A percentile compares a stretch with the other conserved stretches of the same genome.
These are phyloP conservation scores for Eretmocerus hayati DNA, from an alignment of 2,888 invertebrate species.

Conservation along the genomic window DNA sequence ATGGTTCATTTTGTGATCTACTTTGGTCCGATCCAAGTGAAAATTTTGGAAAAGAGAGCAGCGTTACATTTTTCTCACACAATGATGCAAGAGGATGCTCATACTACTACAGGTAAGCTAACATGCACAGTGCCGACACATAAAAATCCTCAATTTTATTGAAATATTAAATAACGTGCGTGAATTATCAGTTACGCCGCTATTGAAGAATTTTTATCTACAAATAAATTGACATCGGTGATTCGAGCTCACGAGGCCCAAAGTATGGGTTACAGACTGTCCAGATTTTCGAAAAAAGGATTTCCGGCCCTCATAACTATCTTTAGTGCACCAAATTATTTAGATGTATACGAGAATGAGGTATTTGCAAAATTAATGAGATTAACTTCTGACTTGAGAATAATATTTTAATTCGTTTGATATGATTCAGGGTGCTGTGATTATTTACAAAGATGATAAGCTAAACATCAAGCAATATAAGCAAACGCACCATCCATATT, in stretches of 20 bases:
- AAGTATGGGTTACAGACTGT: slow-evolving; percentile 10
- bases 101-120: slow-evolving; percentile 11
- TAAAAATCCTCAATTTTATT: neutral
- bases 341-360: slow-evolving; percentile 17
- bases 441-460: slow-evolving; percentile 6
- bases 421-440: slow-evolving; percentile 10
- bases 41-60: slow-evolving; percentile 5
- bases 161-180: neutral
- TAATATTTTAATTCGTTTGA: neutral
- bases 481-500: slow-evolving; percentile 14
- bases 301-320: slow-evolving; percentile 16
- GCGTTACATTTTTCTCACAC: neutral
- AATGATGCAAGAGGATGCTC: slow-evolving; percentile 15
- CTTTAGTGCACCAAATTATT: slow-evolving; percentile 20
- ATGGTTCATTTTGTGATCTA: slow-evolving; percentile 15
- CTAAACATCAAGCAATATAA: slow-evolving; percentile 15
- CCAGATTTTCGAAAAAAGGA: neutral
- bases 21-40: slow-evolving; percentile 18
- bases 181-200: slow-evolving; percentile 8
- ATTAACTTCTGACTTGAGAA: neutral
- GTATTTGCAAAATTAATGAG: neutral
- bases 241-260: slow-evolving; percentile 21
- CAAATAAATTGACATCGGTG: slow-evolving; percentile 5
- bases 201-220: slow-evolving; percentile 7
- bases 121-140: too few species aligned